Evolutionary conservation across 1,140 invertebrate species (phyloP).

Genomic region (Pararge aegeria): DNA sequence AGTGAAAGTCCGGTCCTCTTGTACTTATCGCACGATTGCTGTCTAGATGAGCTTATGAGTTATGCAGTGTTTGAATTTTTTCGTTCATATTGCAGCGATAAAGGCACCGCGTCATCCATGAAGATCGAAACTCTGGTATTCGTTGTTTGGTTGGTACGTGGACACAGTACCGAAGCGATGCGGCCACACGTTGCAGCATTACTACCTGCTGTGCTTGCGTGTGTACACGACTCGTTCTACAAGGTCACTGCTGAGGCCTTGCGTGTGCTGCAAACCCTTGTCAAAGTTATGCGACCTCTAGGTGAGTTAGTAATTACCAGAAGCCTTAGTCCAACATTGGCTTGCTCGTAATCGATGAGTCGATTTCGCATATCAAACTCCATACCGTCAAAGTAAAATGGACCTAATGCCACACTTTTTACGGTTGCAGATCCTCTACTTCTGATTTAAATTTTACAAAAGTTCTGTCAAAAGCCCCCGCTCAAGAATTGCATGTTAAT

Average conservation of each 20-base stretch:
- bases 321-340: too few species aligned
- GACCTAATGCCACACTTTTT: too few species aligned
- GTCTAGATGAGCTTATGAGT: too few species aligned
- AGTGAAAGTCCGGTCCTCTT: too few species aligned
- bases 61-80: background rate
- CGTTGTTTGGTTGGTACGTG: conserved; percentile 91
- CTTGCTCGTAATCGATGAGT: too few species aligned
- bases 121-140: conserved; percentile 98
- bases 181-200: conserved; percentile 89
- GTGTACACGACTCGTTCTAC: conserved; percentile 97
- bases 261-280: conserved; percentile 94
- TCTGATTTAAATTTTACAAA: too few species aligned
- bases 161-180: conserved; percentile 82
- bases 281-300: conserved; percentile 95
- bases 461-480: too few species aligned
- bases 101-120: conserved; percentile 98
- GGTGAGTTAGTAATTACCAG: conserved; percentile 78
- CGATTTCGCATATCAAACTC: too few species aligned
- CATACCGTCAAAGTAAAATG: too few species aligned
- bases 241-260: conserved; percentile 97
- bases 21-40: too few species aligned
- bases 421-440: too few species aligned
- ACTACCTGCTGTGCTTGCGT: conserved; percentile 92
- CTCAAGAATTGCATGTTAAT: too few species aligned
- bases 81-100: conserved; percentile 84